phyloP scores from a whole-genome alignment of 2,113 vertebrate genomes.

The Propithecus coquereli region DNA sequence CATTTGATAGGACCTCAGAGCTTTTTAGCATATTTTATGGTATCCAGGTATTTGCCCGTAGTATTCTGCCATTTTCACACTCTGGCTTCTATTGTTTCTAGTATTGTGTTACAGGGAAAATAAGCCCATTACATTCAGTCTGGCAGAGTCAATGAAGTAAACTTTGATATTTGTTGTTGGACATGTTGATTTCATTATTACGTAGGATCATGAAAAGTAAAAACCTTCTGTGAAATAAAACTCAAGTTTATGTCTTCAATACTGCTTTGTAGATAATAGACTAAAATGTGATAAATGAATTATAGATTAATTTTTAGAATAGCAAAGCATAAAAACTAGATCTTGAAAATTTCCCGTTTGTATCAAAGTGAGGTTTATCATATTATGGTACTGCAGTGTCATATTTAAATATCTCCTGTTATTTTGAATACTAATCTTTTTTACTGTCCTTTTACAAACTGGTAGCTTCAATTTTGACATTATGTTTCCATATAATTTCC shows the following conservation, averaged over 20 bases:
- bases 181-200: neutral
- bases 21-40: neutral
- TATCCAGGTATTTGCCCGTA: neutral
- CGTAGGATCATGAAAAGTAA: slow-evolving; percentile 8
- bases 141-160: neutral
- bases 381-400: neutral
- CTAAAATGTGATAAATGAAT: neutral
- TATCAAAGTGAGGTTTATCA: neutral
- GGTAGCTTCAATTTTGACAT: slow-evolving; percentile 1
- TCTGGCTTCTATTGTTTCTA: slow-evolving; percentile 2
- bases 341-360: slow-evolving; percentile 1
- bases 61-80: slow-evolving; percentile 4
- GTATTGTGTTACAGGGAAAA: slow-evolving; percentile 21
- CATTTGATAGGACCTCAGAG: neutral
- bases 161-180: neutral
- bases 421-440: slow-evolving; percentile 20
- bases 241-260: neutral
- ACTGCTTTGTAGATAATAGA: neutral
- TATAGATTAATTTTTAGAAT: neutral
- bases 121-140: neutral
- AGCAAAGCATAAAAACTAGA: neutral
- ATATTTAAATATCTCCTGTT: neutral
- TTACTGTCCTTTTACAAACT: neutral
- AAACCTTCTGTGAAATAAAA: neutral
- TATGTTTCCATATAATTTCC: neutral